Conservation (phyloP, 2,888 invertebrate species). For the Lepidocyrtinus sp. region DNA sequence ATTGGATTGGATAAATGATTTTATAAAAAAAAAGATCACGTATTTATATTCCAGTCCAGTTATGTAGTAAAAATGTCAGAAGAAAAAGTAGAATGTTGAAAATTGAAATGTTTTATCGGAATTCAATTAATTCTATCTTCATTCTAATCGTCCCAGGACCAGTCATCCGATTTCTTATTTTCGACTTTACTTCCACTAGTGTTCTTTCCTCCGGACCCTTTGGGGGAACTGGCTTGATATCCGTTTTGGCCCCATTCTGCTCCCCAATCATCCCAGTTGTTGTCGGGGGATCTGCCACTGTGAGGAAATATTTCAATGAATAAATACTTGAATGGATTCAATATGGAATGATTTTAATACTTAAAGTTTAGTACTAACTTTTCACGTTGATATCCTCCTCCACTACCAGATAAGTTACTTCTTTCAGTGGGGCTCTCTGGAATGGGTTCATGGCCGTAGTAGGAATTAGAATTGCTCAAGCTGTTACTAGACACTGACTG, state of each 20-base stretch:
- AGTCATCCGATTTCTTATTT: slow-evolving; percentile 66
- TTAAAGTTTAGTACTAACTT: not conserved
- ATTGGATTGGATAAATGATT: not conserved
- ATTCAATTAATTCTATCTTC: slow-evolving; percentile 58
- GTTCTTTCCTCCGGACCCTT: slow-evolving; percentile 21
- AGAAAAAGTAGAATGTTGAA: too few relatives aligned
- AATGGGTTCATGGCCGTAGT: slow-evolving; percentile 66
- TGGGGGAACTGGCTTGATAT: slow-evolving; percentile 55
- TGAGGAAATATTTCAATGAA: slow-evolving; percentile 2
- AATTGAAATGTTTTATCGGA: slow-evolving; percentile 2
- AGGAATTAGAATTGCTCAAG: slow-evolving; percentile 62
- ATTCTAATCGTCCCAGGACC: slow-evolving; percentile 68
- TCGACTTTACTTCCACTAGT: slow-evolving; percentile 44
- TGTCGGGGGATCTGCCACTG: slow-evolving; percentile 43
- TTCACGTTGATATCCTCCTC: too few relatives aligned
- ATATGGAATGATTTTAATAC: not conserved
- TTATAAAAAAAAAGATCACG: too few relatives aligned
- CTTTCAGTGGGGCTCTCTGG: slow-evolving; percentile 64
- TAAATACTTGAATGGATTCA: not conserved
- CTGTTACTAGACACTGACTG: slow-evolving; percentile 64
- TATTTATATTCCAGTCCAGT: too few relatives aligned
- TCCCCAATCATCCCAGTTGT: slow-evolving; percentile 67
- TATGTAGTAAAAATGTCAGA: too few relatives aligned
- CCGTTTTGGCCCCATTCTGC: slow-evolving; percentile 59
- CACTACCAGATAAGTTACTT: slow-evolving; percentile 55